phyloP scores from a whole-genome alignment of 2,888 invertebrate genomes.

The Cacoxenus indagator region DNA sequence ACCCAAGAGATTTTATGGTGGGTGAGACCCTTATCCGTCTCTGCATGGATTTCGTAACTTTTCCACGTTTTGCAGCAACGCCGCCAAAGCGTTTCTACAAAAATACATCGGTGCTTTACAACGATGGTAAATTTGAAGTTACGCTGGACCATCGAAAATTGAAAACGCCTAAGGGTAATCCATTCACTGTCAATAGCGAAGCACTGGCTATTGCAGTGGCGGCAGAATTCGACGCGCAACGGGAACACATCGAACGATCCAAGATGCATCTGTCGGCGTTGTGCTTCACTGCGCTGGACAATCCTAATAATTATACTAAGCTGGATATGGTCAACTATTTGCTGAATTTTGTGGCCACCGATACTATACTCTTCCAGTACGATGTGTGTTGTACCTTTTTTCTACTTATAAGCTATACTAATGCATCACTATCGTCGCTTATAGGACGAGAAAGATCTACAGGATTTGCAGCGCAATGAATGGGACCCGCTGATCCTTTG shows the following conservation, averaged over 20 bases:
- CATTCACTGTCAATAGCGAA: slow-evolving; percentile 85
- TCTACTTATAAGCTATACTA: background rate
- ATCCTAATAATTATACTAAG: slow-evolving; percentile 85
- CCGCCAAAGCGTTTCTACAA: slow-evolving; percentile 82
- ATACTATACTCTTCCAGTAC: slow-evolving; percentile 84
- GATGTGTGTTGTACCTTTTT: slow-evolving; percentile 74
- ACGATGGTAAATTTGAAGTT: slow-evolving; percentile 84
- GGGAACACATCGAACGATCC: slow-evolving; percentile 80
- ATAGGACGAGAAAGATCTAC: slow-evolving; percentile 84
- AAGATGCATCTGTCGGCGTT: slow-evolving; percentile 94
- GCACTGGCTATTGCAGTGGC: slow-evolving; percentile 93
- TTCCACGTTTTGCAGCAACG: too few species aligned
- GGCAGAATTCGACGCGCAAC: slow-evolving; percentile 93
- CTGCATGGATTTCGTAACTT: slow-evolving; percentile 4
- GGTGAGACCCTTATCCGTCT: background rate
- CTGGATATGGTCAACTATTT: slow-evolving; percentile 83
- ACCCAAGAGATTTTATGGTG: slow-evolving; percentile 52
- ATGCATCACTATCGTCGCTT: background rate
- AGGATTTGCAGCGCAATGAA: slow-evolving; percentile 80
- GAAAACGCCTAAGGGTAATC: slow-evolving; percentile 88
- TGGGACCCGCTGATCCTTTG: slow-evolving; percentile 94
- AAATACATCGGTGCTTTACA: slow-evolving; percentile 79
- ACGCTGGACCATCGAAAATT: slow-evolving; percentile 89
- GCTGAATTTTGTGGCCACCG: slow-evolving; percentile 84
- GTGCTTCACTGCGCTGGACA: slow-evolving; percentile 92